phyloP scores from a whole-genome alignment of 30 jellyfish, hydroid and myxozoan genomes.

The Cassiopea andromeda region DNA sequence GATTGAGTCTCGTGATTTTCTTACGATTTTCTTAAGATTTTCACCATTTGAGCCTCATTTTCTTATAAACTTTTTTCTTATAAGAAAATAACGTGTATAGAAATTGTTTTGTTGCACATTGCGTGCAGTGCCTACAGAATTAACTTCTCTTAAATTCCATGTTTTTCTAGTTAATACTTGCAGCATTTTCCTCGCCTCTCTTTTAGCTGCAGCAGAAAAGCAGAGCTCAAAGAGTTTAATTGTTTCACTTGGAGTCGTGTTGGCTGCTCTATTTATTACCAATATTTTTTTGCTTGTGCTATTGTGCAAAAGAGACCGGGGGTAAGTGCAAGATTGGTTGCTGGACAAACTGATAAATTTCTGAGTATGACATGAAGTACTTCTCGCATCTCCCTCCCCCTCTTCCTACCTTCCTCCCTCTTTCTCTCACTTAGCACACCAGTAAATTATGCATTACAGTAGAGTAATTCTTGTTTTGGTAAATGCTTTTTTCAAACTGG shows the following conservation, averaged over 20 bases:
- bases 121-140: neutral
- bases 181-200: neutral
- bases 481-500: too few relatives aligned
- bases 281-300: constrained; percentile 46
- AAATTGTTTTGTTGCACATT: neutral
- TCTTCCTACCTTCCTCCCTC: too few relatives aligned
- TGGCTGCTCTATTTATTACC: constrained; percentile 55
- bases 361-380: too few relatives aligned
- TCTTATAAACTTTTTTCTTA: too few relatives aligned
- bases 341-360: neutral
- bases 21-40: too few relatives aligned
- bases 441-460: too few relatives aligned
- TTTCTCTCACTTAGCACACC: too few relatives aligned
- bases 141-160: neutral
- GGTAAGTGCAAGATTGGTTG: constrained; percentile 9
- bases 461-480: too few relatives aligned
- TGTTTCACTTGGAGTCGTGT: constrained; percentile 64
- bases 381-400: too few relatives aligned
- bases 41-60: too few relatives aligned
- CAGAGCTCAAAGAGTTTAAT: constrained; percentile 56
- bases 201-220: constrained; percentile 44
- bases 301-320: constrained; percentile 68
- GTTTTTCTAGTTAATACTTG: neutral
- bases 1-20: too few relatives aligned
- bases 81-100: too few relatives aligned